phyloP scores from a whole-genome alignment of 2,113 vertebrate genomes.

The Oryzias melastigma region DNA sequence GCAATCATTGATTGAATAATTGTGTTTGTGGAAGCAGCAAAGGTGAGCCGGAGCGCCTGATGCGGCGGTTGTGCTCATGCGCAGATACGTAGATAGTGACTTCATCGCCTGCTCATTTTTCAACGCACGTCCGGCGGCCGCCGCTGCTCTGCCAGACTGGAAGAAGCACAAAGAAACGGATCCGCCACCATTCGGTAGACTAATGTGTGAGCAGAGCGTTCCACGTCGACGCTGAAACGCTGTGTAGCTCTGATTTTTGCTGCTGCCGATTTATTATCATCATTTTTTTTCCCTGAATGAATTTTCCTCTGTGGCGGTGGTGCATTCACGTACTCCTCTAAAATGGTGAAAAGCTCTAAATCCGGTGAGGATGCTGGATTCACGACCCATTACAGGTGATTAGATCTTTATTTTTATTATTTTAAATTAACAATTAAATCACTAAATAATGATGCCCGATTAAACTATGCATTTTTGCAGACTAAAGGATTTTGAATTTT shows the following conservation, averaged over 20 bases:
- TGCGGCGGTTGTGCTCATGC: slow-evolving; percentile 51
- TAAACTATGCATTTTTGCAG: slow-evolving; percentile 1
- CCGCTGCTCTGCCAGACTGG: slow-evolving; percentile 45
- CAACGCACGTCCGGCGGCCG: slow-evolving; percentile 50
- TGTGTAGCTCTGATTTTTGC: neutral
- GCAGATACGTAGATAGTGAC: slow-evolving; percentile 67
- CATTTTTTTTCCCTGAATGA: neutral
- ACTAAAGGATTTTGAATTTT: slow-evolving; percentile 3
- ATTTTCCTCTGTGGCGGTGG: slow-evolving; percentile 13
- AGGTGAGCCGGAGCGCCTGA: slow-evolving; percentile 12
- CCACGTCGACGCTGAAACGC: too few relatives aligned
- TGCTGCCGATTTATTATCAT: neutral
- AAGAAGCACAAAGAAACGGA: slow-evolving; percentile 31
- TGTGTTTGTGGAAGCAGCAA: neutral
- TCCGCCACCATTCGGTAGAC: neutral
- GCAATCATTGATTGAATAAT: neutral
- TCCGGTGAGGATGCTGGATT: slow-evolving; percentile 32
- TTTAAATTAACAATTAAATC: neutral
- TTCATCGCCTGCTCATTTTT: slow-evolving; percentile 56
- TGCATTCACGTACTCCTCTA: slow-evolving; percentile 30
- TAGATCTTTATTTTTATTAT: slow-evolving; percentile 22
- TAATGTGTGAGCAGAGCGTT: too few relatives aligned
- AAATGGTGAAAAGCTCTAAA: slow-evolving; percentile 29
- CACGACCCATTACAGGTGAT: slow-evolving; percentile 30
- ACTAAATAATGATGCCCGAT: neutral